Base-by-base conservation (phyloP, 2,888 invertebrate species). In the Teleiodes luculella region DNA sequence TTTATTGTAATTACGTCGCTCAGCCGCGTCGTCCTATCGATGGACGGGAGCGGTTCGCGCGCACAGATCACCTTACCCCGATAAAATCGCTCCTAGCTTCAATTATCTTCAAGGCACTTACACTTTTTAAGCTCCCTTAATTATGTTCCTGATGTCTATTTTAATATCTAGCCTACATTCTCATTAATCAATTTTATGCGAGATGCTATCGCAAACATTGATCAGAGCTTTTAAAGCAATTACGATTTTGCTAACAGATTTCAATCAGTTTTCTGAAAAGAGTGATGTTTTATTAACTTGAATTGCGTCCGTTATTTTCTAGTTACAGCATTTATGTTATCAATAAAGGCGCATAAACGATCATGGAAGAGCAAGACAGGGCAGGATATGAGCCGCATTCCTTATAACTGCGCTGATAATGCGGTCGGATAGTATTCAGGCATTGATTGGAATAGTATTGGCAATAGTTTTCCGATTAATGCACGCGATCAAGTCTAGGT, bases 1-100 rank as follows among this genome's bases (percentile, higher is more conserved):
- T 80, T 85, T 86, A 86, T 83, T 80, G 78, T 84, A 86, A 86
- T 86, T 84, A 86, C 78, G 72, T 72, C 72, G 63, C 67, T 70
- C 72, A 77, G 70, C 66, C 74, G 74, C 72, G 76, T 68, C 68
- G 65, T 68, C 68, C 57, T 58, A 72, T 74, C 73, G 75, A 76
- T 71, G 71, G 70, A 71, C 76, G 72, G 71, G 68, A 68, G 72
- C 64, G 65, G 65, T 65, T 65, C 64, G 72, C 63, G 65, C 65
- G 65, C 65, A 64, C 58, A 58, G 67, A 63, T 66, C 65, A 69
- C 60, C 57, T 62, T 18, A 31, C 57, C 58, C 56, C 62, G 76
- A 77, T 78, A 76, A 66, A 66, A 74, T 79, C 74, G 63, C 64
- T 60, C 62, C 60, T 65, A 59, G 64, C 67, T 71, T 72, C 70